Evolutionary conservation across 2,797 vertebrate species (phyloP), one percentile per base, ranked within the genome.

Genomic region (Intellagama lesueurii): DNA sequence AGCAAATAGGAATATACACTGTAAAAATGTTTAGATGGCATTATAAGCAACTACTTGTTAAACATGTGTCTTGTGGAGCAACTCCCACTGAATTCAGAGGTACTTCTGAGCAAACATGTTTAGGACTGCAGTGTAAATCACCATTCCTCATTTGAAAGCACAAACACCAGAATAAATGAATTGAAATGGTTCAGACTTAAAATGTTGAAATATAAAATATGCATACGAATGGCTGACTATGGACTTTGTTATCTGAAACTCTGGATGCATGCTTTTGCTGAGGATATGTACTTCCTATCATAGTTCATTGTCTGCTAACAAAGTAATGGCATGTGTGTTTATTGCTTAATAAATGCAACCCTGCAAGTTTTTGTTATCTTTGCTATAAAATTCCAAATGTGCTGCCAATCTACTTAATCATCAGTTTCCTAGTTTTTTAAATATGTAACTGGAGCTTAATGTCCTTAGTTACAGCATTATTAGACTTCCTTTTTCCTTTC

Each of bases 401-500:
- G 93, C 83, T 88, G 81, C 92, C 81, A 93, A 49, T 82, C 69
- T 19, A 60, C 49, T 81, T 90, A 32, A 70, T 88, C 89, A 75
- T 88, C 73, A 68, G 80, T 94, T 96, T 95, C 93, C 93, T 96
- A 85, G 91, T 92, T 95, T 94, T 96, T 95, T 70, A 64, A 52
- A 22, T 87, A 4, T 89, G 49, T 86, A 90, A 90, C 92, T 87
- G 79, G 22, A 72, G 90, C 81, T 82, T 91, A 90, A 92, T 17
- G 47, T 26, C 79, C 94, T 90, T 90, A 93, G 93, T 19, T 85
- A 66, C 84, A 91, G 79, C 93, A 91, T 94, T 94, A 93, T 95
- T 96, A 95, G 4, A 95, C 94, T 95, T 94, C 96, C 95, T 95
- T 78, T 94, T 95, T 88, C 56, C 76, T 68, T 95, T 72, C 76